Evolutionary conservation across 2,113 vertebrate species (phyloP), one percentile per base, ranked within the genome.

Genomic region (Dascyllus trimaculatus): DNA sequence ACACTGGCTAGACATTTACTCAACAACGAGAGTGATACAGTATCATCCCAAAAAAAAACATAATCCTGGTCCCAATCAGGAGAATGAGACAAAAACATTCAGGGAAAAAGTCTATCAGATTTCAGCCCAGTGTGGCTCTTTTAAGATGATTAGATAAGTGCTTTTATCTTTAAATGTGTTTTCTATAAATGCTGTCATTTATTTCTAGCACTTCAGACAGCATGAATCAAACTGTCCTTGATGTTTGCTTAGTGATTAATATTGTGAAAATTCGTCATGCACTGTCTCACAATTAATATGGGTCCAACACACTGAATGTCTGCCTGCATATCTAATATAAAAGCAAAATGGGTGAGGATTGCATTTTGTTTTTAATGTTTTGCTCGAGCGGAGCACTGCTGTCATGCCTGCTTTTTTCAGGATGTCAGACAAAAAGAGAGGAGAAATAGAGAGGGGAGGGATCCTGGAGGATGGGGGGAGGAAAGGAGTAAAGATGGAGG

Each of bases 311-410:
- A 70, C 64, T 57, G 81, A 86, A 81, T 57, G 88, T 90, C 88
- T 84, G 66, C 80, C 86, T 59, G 81, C 81, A 89, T 82, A 90
- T 89, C 83, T 90, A 71, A 91, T 92, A 82, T 85, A 73, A 91
- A 88, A 91, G 85, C 82, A 86, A 89, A 91, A 85, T 72, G 83
- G 90, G 87, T 75, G 83, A 93, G 93, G 91, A 93, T 85, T 89
- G 93, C 89, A 92, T 93, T 94, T 93, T 89, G 91, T 93, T 94
- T 93, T 91, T 92, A 87, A 94, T 93, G 89, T 93, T 94, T 94
- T 91, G 89, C 93, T 94, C 85, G 90, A 93, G 92, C 90, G 87
- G 92, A 93, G 92, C 92, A 88, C 82, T 89, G 92, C 93, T 94
- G 92, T 93, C 93, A 93, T 86, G 86, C 91, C 89, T 82, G 89